phyloP scores from a whole-genome alignment of 2,797 vertebrate genomes.

The Helarctos malayanus region DNA sequence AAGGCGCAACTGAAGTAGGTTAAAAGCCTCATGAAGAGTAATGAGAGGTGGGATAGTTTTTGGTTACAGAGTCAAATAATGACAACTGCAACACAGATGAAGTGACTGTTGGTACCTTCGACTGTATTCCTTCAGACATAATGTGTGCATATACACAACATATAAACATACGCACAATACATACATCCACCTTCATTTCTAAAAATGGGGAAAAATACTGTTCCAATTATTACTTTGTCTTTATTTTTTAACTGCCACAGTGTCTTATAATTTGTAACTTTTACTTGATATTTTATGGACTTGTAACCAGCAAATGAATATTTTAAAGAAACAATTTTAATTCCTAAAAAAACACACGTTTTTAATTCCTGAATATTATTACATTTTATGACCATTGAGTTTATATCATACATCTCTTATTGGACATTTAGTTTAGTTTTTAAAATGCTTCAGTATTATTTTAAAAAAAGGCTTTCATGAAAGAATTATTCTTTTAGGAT shows the following conservation, averaged over 20 bases:
- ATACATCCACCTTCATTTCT: not conserved
- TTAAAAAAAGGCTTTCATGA: not conserved
- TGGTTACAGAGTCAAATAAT: not conserved
- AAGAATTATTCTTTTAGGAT: constrained; percentile 1
- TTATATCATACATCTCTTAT: not conserved
- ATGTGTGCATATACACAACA: not conserved
- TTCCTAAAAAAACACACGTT: not conserved
- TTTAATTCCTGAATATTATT: constrained; percentile 1
- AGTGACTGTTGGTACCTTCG: not conserved
- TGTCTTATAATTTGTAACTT: not conserved
- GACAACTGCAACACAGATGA: not conserved
- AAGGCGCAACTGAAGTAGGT: not conserved
- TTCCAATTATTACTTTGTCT: not conserved
- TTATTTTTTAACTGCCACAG: not conserved
- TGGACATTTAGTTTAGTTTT: not conserved
- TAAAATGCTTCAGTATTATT: not conserved
- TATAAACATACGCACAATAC: not conserved
- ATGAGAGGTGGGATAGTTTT: not conserved
- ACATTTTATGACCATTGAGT: not conserved
- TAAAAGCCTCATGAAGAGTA: not conserved
- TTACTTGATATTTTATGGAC: not conserved
- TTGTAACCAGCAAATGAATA: not conserved
- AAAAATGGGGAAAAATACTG: not conserved
- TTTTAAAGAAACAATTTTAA: not conserved
- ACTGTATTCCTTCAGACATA: not conserved